Percentiles rank a stretch among this genome's conserved stretches.
Evolutionary conservation across 2,113 vertebrate species (phyloP).

Genomic region (Salminus brasiliensis): DNA sequence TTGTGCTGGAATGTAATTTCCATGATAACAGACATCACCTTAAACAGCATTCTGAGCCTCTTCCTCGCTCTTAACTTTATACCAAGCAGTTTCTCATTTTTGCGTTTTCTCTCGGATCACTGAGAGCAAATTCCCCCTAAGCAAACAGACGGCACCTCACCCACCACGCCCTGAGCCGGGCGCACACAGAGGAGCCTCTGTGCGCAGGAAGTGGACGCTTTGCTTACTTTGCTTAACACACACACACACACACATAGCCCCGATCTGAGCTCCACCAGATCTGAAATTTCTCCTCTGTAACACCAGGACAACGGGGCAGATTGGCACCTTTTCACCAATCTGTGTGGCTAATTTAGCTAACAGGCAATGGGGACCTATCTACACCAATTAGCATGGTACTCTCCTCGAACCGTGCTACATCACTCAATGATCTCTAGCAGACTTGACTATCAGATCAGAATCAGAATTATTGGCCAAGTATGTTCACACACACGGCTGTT

Average conservation of each 20-base stretch:
- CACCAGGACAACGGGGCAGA: background rate
- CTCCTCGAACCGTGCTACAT: too few relatives aligned
- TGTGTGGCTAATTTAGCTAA: too few relatives aligned
- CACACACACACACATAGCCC: too few relatives aligned
- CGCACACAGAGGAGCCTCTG: conserved; percentile 31
- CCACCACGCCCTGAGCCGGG: background rate
- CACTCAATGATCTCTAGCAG: too few relatives aligned
- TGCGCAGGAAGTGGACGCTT: background rate
- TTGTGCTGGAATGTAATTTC: too few relatives aligned
- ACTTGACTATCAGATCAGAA: too few relatives aligned
- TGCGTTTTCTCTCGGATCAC: background rate
- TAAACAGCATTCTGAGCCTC: too few relatives aligned
- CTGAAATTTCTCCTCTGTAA: background rate
- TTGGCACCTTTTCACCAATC: background rate
- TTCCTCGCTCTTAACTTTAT: background rate
- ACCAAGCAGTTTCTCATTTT: background rate
- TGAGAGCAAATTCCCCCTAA: background rate
- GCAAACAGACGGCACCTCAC: background rate
- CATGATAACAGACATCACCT: too few relatives aligned
- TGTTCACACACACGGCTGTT: too few relatives aligned
- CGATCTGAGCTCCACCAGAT: background rate
- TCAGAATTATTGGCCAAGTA: too few relatives aligned
- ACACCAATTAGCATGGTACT: too few relatives aligned
- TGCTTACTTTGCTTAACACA: conserved; percentile 11
- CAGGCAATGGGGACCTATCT: too few relatives aligned